Conservation (phyloP, 2,113 vertebrate species). For the Silurus meridionalis region DNA sequence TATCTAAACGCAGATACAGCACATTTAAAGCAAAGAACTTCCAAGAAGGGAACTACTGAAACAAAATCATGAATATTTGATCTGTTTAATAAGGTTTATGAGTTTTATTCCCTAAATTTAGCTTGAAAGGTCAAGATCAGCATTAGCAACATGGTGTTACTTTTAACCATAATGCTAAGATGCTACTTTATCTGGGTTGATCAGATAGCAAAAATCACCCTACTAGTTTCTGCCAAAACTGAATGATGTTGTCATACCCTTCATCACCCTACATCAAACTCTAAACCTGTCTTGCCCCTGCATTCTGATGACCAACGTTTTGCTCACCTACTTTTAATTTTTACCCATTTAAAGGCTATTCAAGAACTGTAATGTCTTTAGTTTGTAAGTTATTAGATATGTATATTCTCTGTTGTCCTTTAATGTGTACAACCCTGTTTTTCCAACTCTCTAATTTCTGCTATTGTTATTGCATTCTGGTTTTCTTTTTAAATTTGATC, state of each 20-base stretch:
- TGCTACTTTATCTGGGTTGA: background rate
- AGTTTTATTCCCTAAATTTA: background rate
- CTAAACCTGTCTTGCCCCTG: background rate
- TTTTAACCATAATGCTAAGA: background rate
- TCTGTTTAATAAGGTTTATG: background rate
- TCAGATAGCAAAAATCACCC: slow-evolving; percentile 4
- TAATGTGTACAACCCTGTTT: background rate
- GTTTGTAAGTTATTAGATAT: background rate
- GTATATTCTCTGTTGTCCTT: background rate
- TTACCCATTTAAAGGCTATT: background rate
- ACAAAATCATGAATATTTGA: background rate
- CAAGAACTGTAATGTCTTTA: background rate
- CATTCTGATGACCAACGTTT: background rate
- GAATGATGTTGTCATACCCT: slow-evolving; percentile 18
- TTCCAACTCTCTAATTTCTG: background rate
- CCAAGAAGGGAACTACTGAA: background rate
- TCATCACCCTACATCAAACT: background rate
- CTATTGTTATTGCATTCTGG: background rate
- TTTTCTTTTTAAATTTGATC: background rate
- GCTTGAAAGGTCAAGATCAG: background rate
- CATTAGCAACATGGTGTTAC: slow-evolving; percentile 3
- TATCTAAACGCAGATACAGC: background rate
- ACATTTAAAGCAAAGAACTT: background rate
- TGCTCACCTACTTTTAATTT: background rate
- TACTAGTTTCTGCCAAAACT: background rate